Percentiles rank a stretch among this genome's conserved stretches.
These are phyloP conservation scores for Dinomys branickii DNA, from an alignment of 2,113 vertebrate genomes.

Conservation along the genomic window DNA sequence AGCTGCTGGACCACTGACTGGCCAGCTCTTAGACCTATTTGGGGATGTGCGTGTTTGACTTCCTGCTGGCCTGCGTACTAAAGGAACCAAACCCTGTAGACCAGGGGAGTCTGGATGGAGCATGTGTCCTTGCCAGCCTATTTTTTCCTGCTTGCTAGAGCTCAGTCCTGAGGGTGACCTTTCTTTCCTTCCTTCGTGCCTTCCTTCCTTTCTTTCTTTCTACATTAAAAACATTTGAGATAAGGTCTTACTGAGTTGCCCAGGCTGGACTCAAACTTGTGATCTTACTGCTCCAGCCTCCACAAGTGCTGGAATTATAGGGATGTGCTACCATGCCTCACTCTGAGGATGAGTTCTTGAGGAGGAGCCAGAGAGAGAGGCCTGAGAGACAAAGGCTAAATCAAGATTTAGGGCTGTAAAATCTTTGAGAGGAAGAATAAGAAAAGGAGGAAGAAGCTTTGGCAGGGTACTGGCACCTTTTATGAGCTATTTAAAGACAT, in stretches of 20 bases:
- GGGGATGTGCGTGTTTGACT: not conserved
- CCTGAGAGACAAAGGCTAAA: conserved; percentile 18
- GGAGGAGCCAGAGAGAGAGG: not conserved
- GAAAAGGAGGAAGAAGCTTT: not conserved
- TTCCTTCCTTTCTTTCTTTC: not conserved
- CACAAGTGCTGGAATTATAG: not conserved
- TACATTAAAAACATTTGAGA: not conserved
- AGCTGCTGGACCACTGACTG: not conserved
- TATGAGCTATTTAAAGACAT: not conserved
- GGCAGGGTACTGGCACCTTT: not conserved
- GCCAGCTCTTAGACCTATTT: not conserved
- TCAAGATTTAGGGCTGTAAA: not conserved
- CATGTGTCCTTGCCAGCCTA: not conserved
- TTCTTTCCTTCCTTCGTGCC: not conserved
- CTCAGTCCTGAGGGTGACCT: not conserved
- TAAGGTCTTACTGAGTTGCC: not conserved
- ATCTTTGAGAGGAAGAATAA: not conserved
- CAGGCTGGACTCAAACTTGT: not conserved
- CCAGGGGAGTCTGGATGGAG: not conserved
- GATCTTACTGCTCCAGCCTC: not conserved
- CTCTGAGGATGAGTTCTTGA: not conserved
- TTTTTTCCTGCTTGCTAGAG: not conserved
- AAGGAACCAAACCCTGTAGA: not conserved
- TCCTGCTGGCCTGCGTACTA: not conserved
- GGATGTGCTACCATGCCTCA: not conserved